These are phyloP conservation scores for Alligator mississippiensis DNA, from an alignment of 2,113 vertebrate species.

Conservation along the genomic window DNA sequence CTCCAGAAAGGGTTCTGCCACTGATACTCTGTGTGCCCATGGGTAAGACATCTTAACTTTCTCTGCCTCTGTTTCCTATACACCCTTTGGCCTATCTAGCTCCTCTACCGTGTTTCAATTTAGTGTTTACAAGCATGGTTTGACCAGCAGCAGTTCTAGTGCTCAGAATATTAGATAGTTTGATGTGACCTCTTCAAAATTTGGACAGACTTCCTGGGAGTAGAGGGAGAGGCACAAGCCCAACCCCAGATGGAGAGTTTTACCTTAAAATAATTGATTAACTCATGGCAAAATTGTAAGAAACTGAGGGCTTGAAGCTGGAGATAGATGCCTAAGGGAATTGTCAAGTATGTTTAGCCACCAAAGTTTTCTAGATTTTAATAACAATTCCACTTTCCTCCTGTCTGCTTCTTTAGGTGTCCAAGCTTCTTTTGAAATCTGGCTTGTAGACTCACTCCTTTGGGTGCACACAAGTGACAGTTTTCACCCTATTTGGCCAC, in stretches of 20 bases:
- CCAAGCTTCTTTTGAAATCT: background rate
- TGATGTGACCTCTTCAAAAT: background rate
- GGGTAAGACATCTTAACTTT: background rate
- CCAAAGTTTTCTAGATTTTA: too few relatives aligned
- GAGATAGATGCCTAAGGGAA: too few relatives aligned
- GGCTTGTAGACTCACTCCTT: background rate
- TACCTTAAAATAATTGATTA: too few relatives aligned
- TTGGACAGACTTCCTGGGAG: too few relatives aligned
- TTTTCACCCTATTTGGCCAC: too few relatives aligned
- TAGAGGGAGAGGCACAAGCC: too few relatives aligned
- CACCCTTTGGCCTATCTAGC: background rate
- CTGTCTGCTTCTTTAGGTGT: background rate
- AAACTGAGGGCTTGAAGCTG: too few relatives aligned
- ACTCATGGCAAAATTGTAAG: too few relatives aligned
- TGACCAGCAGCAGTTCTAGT: background rate
- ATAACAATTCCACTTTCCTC: too few relatives aligned
- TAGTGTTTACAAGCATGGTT: background rate
- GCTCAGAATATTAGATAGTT: background rate
- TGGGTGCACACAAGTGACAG: too few relatives aligned
- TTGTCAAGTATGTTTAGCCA: too few relatives aligned
- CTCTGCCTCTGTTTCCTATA: background rate
- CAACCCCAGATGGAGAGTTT: too few relatives aligned
- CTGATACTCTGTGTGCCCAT: background rate
- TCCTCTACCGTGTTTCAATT: background rate
- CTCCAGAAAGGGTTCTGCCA: background rate